Base-by-base conservation (phyloP, 2,113 vertebrate species). In the Cavia porcellus region DNA sequence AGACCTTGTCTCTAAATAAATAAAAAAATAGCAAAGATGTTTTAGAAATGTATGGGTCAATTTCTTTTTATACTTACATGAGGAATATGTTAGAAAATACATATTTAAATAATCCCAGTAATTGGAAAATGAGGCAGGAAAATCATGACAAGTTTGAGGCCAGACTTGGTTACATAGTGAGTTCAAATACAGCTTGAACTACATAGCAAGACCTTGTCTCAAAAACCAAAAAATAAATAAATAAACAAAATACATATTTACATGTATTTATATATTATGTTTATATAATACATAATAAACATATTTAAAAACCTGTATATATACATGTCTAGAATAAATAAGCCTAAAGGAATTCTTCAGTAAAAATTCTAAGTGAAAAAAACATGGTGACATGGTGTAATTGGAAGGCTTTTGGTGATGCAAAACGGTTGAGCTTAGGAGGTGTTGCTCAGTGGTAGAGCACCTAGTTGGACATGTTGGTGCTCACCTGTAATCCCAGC, bases 281-380 rank as follows among this genome's bases (percentile, higher is more conserved):
- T 55, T 55, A 17, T 59, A 59, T 59, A 59, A 20, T 22, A 59
- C 22, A 59, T 7, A 59, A 59, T 59, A 59, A 59, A 59, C 57
- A 42, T 52, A 42, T n/a, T n/a, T 22, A 72, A 72, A 70, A n/a
- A 72, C 19, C 10, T 38, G 2, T n/a, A 1, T n/a, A 38, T n/a
- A 85, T 42, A 52, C 57, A 30, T 47, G 20, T 66, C 64, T 66
- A 66, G 64, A 66, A 92, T 96, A 88, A 79, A 66, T 83, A 91
- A 32, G 19, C 42, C 47, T 92, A 86, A 79, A 70, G 24, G 64
- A 32, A 68, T 66, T 4, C 94, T 83, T 86, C 62, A 82, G 62
- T 92, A 96, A 94, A 89, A 92, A 72, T 45, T 89, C 32, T 55
- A 89, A 75, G 57, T 74, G 38, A 68, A 32, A 45, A 90, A 81